Base-by-base conservation (phyloP, 2,888 invertebrate species). In the Zaprionus lineosus region DNA sequence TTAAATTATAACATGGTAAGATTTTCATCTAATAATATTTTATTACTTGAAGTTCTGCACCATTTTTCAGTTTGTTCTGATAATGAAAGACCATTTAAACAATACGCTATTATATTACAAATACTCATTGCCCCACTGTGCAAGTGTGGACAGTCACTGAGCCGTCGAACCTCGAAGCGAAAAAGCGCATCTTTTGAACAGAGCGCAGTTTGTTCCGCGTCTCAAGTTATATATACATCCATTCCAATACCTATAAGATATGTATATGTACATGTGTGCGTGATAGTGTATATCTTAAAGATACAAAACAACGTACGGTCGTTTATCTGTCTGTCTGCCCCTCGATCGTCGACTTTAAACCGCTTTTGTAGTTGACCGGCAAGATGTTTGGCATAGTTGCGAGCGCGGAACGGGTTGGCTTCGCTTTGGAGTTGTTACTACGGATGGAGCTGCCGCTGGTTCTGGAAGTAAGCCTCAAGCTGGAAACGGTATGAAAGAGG, bases 301-400 rank as follows among this genome's bases (percentile, higher is more conserved):
- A 71, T 71, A 71, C 67, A 64, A 59, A 43, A 43, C 55, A 56
- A 48, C 59, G 53, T 56, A 44, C 43, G 59, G 57, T 40, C 57
- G 77, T 50, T 58, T 44, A 55, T 61, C 65, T 36, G 66, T 65
- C 50, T 15, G 48, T 31, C 21, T 24, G 57, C 53, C 67, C 44
- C 57, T 67, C 63, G 67, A 66, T 68, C 67, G 67, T 69, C 61
- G 71, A 58, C 73, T 79, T 53, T 66, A 75, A 82, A 79, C 82
- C 77, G 82, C 82, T 81, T 81, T 82, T 82, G 83, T 82, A 69
- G 69, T 71, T 74, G 74, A 70, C 74, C 70, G 75, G 64, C 73
- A 60, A 79, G 77, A 81, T 81, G 83, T 60, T 82, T 81, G 83
- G 83, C 83, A 81, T 81, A 82, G 81, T 77, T 81, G 81, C 62